These are phyloP conservation scores for Poeciliopsis turneri DNA, from an alignment of 2,797 vertebrate genomes.

Conservation along the genomic window DNA sequence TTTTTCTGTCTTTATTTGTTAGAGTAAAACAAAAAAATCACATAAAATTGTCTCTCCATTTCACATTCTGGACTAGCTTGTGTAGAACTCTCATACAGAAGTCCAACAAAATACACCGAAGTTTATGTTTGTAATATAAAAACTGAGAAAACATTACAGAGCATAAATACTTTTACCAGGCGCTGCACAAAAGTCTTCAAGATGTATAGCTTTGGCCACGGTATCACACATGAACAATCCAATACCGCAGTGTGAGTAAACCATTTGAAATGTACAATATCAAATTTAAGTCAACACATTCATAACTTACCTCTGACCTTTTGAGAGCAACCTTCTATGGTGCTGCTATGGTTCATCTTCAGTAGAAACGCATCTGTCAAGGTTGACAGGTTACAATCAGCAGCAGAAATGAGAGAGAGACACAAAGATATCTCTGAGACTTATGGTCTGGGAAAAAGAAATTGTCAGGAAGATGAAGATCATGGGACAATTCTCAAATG, in stretches of 20 bases:
- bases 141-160: background rate
- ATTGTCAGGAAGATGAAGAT: constrained; percentile 11
- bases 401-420: constrained; percentile 40
- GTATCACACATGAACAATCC: constrained; percentile 28
- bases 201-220: constrained; percentile 9
- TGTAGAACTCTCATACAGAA: background rate
- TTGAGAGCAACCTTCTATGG: constrained; percentile 20
- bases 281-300: constrained; percentile 25
- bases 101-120: background rate
- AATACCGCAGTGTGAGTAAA: constrained; percentile 24
- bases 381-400: constrained; percentile 40
- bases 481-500: constrained; percentile 14
- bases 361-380: constrained; percentile 48
- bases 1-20: background rate
- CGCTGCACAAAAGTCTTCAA: background rate
- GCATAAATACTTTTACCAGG: background rate
- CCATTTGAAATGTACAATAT: constrained; percentile 19
- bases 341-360: constrained; percentile 31
- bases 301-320: constrained; percentile 55
- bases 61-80: background rate
- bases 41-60: background rate
- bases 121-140: background rate
- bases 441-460: constrained; percentile 11
- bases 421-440: constrained; percentile 33
- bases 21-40: background rate